These are phyloP conservation scores for Tetheella fluctuosa DNA, from an alignment of 2,888 invertebrate genomes.

Conservation along the genomic window DNA sequence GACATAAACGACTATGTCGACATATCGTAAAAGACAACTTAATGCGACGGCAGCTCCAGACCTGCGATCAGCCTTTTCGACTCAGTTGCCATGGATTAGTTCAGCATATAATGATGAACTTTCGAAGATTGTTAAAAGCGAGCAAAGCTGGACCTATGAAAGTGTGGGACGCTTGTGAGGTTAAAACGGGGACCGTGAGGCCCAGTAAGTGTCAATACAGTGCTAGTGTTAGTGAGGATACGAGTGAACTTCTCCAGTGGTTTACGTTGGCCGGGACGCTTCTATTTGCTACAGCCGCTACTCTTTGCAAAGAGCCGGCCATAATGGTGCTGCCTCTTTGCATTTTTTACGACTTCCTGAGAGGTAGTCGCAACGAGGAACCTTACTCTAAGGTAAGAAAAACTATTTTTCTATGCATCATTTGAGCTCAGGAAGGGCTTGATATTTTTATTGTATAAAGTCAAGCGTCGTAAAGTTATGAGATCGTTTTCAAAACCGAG, in stretches of 20 bases:
- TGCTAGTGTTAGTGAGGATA: conserved; percentile 73
- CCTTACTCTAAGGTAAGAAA: conserved; percentile 83
- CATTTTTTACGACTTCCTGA: conserved; percentile 92
- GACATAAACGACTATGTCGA: conserved; percentile 67
- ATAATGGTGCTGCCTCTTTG: conserved; percentile 96
- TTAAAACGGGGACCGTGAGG: conserved; percentile 60
- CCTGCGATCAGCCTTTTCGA: conserved; percentile 66
- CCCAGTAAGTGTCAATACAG: conserved; percentile 69
- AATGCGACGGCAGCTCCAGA: conserved; percentile 52
- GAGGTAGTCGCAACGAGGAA: conserved; percentile 78
- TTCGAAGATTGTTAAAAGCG: conserved; percentile 70
- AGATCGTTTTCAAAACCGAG: conserved; percentile 50
- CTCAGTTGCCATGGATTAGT: conserved; percentile 74
- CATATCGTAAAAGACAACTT: conserved; percentile 60
- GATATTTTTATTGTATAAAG: conserved; percentile 40
- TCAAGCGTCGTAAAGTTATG: conserved; percentile 52
- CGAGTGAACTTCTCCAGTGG: conserved; percentile 77
- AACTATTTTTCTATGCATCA: conserved; percentile 24
- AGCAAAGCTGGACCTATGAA: conserved; percentile 72
- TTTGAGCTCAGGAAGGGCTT: conserved; percentile 21
- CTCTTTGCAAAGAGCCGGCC: conserved; percentile 98
- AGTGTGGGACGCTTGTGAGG: conserved; percentile 67
- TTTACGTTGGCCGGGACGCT: conserved; percentile 85
- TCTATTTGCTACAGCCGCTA: conserved; percentile 89
- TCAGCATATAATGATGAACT: conserved; percentile 75